Evolutionary conservation across 2,797 vertebrate genomes (phyloP), one percentile per base, ranked within the genome.

Genomic region (Poecilia wingei): DNA sequence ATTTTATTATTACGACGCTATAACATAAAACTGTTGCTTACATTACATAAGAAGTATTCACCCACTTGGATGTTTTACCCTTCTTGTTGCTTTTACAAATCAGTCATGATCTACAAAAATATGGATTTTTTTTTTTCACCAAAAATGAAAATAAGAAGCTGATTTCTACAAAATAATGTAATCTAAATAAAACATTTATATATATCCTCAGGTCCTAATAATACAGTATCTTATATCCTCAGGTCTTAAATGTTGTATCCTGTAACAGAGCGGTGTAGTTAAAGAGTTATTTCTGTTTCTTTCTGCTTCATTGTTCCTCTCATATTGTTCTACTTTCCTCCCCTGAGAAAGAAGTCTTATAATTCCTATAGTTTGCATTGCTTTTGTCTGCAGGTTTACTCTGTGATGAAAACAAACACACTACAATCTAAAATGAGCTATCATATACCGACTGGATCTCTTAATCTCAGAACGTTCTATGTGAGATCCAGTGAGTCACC

Each of bases 401-500:
- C 73, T 74, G 61, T 75, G 77, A 82, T 51, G 47, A 33, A 53
- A 9, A 36, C 49, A 73, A 7, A 22, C 25, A 72, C 36, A 43
- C 70, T 79, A 39, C 45, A 7, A 31, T 87, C 53, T 22, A 84
- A 82, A 81, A 73, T 72, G 51, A 80, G 49, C 82, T 81, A 86
- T 89, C 64, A 80, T 82, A 28, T 75, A 70, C 49, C 82, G 76
- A 87, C 76, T 74, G 31, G 57, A 75, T 85, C 71, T 71, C 77
- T 84, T 70, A 81, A 28, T 75, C 57, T 72, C 66, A 68, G 41
- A 61, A 74, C 49, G 77, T 72, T 71, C 72, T 46, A 47, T 77
- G 75, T 75, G 66, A 57, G 72, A 77, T 80, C 68, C 51, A 73
- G 39, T 91, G 88, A 86, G 82, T 89, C 89, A 90, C 71, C 28